Base-by-base conservation (phyloP, 2,797 vertebrate species). In the Xerus rutilus region DNA sequence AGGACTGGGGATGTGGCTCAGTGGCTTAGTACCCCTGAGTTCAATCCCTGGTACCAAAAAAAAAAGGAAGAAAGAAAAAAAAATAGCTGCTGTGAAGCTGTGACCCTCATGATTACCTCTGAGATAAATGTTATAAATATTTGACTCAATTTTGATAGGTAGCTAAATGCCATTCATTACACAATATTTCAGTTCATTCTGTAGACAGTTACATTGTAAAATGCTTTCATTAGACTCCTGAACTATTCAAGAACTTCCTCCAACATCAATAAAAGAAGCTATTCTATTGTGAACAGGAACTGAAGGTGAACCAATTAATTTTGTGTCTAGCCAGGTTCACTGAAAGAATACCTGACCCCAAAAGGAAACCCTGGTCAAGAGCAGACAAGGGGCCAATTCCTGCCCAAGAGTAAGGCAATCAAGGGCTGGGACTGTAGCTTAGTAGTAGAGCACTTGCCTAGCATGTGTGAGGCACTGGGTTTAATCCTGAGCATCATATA, bases 191-290 rank as follows among this genome's bases (percentile, higher is more conserved):
- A 62, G 64, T 72, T 28, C 69, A 83, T 32, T 30, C 2, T 70
- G 9, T 54, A 91, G 57, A 78, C 6, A 81, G 69, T 23, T 65
- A 74, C 3, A 59, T 59, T 57, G 89, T 11, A 70, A 32, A 72
- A 59, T 79, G 47, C 47, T 90, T 79, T 17, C 28, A 82, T 9
- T 10, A 95, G 47, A 77, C 32, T 89, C 28, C 35, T 76, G 18
- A 73, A 94, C 21, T 79, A 30, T 81, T 93, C 10, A 64, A 96
- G 70, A 91, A 84, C 87, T 91, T 93, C 35, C 43, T 64, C 64
- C 62, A 92, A 52, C 43, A 85, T 20, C 10, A 62, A 21, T 39
- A 81, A 91, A 77, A 49, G 35, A 65, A 54, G 64, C 20, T 72
- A 28, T 12, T 90, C 70, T 76, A 76, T 2, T 87, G 4, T 82